Conservation (phyloP, 2,113 vertebrate species). For the Dendrocopos noguchii region DNA sequence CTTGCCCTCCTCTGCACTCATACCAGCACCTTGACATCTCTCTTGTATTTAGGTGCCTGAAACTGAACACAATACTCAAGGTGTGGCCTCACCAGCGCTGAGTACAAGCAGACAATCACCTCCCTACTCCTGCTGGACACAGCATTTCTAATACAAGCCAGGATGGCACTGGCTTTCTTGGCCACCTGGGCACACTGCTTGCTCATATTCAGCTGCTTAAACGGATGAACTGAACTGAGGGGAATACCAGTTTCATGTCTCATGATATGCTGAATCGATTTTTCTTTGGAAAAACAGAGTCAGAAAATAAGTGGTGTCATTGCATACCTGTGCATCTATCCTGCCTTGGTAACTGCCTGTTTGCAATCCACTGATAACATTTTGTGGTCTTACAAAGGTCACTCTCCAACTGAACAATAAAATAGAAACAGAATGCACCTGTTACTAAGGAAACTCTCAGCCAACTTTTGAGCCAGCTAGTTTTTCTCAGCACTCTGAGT, state of each 20-base stretch:
- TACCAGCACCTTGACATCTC: no score
- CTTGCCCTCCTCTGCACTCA: no score
- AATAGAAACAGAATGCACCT: background rate
- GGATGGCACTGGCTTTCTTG: no score
- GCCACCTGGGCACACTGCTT: no score
- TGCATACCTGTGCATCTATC: slow-evolving; percentile 37
- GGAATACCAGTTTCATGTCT: slow-evolving; percentile 38
- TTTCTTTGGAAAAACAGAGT: slow-evolving; percentile 32
- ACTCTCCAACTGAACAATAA: slow-evolving; percentile 3
- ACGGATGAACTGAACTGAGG: slow-evolving; percentile 5
- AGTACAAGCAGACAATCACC: no score
- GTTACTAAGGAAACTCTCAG: slow-evolving; percentile 76
- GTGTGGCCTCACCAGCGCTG: no score
- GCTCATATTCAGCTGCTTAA: no score
- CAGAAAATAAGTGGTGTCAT: slow-evolving; percentile 60
- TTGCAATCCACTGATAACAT: slow-evolving; percentile 22
- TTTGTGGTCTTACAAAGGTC: slow-evolving; percentile 42
- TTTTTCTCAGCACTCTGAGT: background rate
- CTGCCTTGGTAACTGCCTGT: slow-evolving; percentile 63
- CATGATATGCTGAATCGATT: slow-evolving; percentile 22
- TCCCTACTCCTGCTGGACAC: no score
- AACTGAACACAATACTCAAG: no score
- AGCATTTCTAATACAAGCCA: no score
- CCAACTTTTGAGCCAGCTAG: background rate
- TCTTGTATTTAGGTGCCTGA: no score